Evolutionary conservation across 2,888 invertebrate species (phyloP).

Genomic region (Eledone cirrhosa): DNA sequence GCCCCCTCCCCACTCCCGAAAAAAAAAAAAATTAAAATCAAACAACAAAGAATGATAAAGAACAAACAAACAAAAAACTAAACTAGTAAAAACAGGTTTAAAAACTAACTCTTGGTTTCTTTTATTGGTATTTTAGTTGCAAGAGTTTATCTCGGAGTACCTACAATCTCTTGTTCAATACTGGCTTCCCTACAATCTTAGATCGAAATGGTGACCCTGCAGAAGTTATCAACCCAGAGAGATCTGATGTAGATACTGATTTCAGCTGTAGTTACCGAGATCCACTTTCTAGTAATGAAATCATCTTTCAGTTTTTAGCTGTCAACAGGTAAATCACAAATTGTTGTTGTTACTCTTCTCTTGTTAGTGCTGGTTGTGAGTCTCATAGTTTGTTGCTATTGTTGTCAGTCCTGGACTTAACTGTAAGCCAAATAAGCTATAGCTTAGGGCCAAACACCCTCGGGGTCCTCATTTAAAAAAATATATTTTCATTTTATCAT

Average conservation of each 20-base stretch:
- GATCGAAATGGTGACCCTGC: slow-evolving; percentile 66
- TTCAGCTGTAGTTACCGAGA: slow-evolving; percentile 64
- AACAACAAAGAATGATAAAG: too few species aligned
- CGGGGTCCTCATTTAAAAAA: too few species aligned
- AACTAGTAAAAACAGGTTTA: too few species aligned
- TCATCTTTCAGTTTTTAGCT: slow-evolving; percentile 69
- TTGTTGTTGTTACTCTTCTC: not conserved
- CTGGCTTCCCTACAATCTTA: slow-evolving; percentile 63
- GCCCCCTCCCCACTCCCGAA: too few species aligned
- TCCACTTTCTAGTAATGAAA: slow-evolving; percentile 67
- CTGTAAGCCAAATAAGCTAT: too few species aligned
- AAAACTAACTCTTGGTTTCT: not conserved
- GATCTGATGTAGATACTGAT: slow-evolving; percentile 48
- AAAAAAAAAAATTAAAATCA: too few species aligned
- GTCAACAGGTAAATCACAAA: slow-evolving; percentile 62
- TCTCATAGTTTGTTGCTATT: not conserved
- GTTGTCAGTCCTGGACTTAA: not conserved
- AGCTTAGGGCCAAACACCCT: too few species aligned
- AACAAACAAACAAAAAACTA: too few species aligned
- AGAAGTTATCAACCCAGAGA: slow-evolving; percentile 64
- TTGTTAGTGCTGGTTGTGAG: not conserved
- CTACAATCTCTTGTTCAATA: slow-evolving; percentile 64
- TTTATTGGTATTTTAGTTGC: slow-evolving; percentile 43
- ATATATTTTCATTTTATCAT: too few species aligned
- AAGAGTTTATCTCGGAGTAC: slow-evolving; percentile 63